phyloP scores from a whole-genome alignment of 30 jellyfish, hydroid and myxozoan species.

The Euphysa ruthae region DNA sequence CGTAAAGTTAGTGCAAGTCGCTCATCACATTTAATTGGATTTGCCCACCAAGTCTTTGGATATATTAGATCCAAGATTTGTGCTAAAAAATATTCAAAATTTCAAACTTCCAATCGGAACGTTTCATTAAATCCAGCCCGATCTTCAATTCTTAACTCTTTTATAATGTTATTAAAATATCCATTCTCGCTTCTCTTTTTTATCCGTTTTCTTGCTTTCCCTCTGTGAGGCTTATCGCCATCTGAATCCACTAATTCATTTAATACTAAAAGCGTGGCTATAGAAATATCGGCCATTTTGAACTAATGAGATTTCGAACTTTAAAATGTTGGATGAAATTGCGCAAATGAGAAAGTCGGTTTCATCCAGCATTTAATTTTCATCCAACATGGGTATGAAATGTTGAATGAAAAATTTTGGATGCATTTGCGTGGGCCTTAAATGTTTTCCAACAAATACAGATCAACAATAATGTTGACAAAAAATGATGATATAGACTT shows the following conservation, averaged over 20 bases:
- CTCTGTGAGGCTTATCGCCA: not conserved
- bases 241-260: not conserved
- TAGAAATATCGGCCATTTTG: not conserved
- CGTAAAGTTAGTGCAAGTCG: conserved; percentile 22
- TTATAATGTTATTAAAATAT: conserved; percentile 9
- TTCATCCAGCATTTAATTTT: no score
- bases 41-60: conserved; percentile 6
- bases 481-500: no score
- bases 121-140: conserved; percentile 17
- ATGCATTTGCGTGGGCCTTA: no score
- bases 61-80: conserved; percentile 10
- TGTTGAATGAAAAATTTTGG: no score
- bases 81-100: not conserved
- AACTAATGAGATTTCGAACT: not conserved
- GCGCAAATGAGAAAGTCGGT: no score
- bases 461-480: no score
- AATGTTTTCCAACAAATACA: no score
- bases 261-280: not conserved
- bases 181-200: conserved; percentile 15
- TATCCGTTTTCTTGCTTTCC: conserved; percentile 27
- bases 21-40: conserved; percentile 2
- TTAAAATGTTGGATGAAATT: not conserved
- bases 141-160: conserved; percentile 26
- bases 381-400: no score
- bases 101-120: conserved; percentile 16